Conservation (phyloP, 2,797 vertebrate genomes). For the Myioborus melanocephalus region DNA sequence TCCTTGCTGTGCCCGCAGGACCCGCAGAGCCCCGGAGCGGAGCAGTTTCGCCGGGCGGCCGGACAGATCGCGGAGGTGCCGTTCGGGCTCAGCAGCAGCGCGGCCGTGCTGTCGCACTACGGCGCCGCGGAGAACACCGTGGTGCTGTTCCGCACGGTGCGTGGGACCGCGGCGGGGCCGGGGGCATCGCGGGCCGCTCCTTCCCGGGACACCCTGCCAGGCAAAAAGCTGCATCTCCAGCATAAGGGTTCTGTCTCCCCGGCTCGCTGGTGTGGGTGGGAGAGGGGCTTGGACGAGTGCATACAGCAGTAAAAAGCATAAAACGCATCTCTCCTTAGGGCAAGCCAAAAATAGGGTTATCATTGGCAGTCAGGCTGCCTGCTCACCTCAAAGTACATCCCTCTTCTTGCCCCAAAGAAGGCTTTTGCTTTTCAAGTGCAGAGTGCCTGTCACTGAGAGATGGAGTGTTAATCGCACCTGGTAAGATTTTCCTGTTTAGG, state of each 20-base stretch:
- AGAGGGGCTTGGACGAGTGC: background rate
- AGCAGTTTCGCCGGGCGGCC: conserved; percentile 72
- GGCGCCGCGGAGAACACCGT: conserved; percentile 76
- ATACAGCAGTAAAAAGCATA: background rate
- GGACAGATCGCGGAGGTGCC: conserved; percentile 73
- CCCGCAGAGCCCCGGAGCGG: conserved; percentile 71
- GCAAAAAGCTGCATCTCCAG: accelerated
- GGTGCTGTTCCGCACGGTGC: conserved; percentile 86
- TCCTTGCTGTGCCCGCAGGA: conserved; percentile 65
- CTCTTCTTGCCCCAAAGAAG: background rate
- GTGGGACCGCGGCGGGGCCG: background rate
- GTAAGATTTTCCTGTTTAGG: background rate
- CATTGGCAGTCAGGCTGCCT: background rate
- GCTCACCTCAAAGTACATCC: background rate
- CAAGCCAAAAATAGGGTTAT: background rate
- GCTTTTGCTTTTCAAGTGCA: background rate
- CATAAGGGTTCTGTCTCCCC: accelerated
- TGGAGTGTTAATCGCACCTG: accelerated
- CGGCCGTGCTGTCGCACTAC: conserved; percentile 80
- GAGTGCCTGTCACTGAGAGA: background rate
- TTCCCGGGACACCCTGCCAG: accelerated
- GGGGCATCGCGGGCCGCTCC: background rate
- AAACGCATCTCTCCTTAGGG: background rate
- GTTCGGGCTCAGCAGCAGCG: conserved; percentile 78
- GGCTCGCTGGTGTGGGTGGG: background rate